Evolutionary conservation across 2,113 vertebrate species (phyloP).

Genomic region (Melanerpes aurifrons): DNA sequence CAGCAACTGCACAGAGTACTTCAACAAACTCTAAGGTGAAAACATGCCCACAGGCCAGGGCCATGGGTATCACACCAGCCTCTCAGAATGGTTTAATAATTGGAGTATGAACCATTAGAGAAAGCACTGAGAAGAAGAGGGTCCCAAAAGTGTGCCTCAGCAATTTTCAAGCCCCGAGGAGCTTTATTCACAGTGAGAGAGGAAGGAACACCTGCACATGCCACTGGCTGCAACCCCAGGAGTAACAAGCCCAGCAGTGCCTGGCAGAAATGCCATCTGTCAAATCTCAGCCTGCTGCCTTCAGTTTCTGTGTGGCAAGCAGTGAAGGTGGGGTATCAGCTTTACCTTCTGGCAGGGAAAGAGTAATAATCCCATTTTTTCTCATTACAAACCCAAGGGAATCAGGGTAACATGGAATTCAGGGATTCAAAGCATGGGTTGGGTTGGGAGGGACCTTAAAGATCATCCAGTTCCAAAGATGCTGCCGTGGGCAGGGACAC

Average conservation of each 20-base stretch:
- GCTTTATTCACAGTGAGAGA: not conserved
- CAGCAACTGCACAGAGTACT: not conserved
- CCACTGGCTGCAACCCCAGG: not conserved
- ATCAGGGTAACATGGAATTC: not conserved
- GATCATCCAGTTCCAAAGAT: no score
- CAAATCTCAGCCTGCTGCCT: not conserved
- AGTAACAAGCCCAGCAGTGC: not conserved
- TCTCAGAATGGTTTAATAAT: not conserved
- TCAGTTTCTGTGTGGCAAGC: not conserved
- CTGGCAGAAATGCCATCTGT: not conserved
- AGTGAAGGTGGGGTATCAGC: not conserved
- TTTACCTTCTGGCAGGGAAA: not conserved
- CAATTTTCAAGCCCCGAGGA: not conserved
- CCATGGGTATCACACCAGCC: no score
- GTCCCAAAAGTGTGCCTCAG: not conserved
- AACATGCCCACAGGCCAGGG: not conserved
- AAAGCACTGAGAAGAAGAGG: not conserved
- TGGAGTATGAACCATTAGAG: not conserved
- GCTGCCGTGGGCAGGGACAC: no score
- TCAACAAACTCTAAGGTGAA: not conserved
- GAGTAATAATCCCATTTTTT: not conserved
- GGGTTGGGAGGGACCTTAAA: no score
- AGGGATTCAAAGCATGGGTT: no score
- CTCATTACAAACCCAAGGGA: not conserved
- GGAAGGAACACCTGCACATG: not conserved